These are phyloP conservation scores for Rutilus rutilus DNA, from an alignment of 2,113 vertebrate genomes.

Conservation along the genomic window DNA sequence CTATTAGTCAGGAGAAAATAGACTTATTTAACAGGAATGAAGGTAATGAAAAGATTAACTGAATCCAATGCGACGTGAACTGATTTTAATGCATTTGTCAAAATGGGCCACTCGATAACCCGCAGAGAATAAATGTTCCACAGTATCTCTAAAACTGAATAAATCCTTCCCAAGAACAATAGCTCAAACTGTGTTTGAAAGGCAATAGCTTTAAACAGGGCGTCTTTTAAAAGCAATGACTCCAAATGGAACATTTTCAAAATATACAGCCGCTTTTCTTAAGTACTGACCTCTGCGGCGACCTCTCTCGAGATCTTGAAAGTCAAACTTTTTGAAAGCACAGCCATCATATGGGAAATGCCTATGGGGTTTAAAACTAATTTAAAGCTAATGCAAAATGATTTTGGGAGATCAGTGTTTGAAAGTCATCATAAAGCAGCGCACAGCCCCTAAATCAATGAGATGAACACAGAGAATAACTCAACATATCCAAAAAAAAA, in stretches of 20 bases:
- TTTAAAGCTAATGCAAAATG: conserved; percentile 11
- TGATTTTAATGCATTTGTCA: conserved; percentile 5
- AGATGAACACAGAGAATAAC: not conserved
- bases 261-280: not conserved
- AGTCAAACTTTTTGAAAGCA: conserved; percentile 19
- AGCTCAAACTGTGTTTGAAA: conserved; percentile 32
- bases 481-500: not conserved
- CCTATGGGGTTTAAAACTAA: conserved; percentile 17
- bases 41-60: conserved; percentile 35
- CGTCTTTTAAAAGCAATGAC: conserved; percentile 36
- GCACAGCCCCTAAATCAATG: not conserved
- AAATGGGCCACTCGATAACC: conserved; percentile 34
- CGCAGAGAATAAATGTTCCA: conserved; percentile 9
- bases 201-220: conserved; percentile 24
- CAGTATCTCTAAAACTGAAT: conserved; percentile 14
- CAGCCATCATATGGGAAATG: not conserved
- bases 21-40: not conserved
- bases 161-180: conserved; percentile 48
- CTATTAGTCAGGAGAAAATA: conserved; percentile 33
- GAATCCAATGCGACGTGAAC: conserved; percentile 1
- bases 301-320: not conserved
- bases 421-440: conserved; percentile 15
- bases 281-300: not conserved
- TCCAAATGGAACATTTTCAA: conserved; percentile 29
- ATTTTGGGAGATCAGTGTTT: conserved; percentile 31